Evolutionary conservation across 2,797 vertebrate species (phyloP).

Genomic region (Enteromius paludinosus): DNA sequence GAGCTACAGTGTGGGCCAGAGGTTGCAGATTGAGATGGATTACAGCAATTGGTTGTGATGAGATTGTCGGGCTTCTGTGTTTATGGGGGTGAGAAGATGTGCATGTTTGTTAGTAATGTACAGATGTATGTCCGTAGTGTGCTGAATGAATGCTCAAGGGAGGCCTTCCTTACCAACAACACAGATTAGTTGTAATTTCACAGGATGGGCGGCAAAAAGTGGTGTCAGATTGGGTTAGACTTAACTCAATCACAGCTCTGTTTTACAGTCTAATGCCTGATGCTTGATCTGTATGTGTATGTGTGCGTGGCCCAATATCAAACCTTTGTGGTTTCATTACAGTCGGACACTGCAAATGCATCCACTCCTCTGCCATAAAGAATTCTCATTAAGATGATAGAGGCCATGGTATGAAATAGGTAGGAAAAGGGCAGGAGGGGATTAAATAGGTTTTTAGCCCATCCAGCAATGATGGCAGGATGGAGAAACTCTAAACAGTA

Average conservation of each 20-base stretch:
- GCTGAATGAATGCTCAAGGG: conserved; percentile 1
- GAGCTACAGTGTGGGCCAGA: conserved; percentile 62
- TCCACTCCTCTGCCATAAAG: conserved; percentile 38
- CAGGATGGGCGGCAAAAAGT: conserved; percentile 27
- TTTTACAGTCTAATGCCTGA: conserved; percentile 35
- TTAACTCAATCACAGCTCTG: conserved; percentile 38
- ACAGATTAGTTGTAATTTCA: conserved; percentile 49
- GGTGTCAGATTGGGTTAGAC: conserved; percentile 48
- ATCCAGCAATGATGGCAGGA: neutral
- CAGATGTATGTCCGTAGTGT: conserved; percentile 19
- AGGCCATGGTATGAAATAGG: conserved; percentile 20
- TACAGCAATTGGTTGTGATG: conserved; percentile 61
- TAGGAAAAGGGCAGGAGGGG: neutral
- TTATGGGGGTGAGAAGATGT: conserved; percentile 31
- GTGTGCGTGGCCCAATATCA: conserved; percentile 33
- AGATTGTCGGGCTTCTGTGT: conserved; percentile 50
- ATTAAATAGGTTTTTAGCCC: conserved; percentile 22
- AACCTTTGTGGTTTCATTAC: conserved; percentile 48
- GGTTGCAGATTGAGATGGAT: conserved; percentile 68
- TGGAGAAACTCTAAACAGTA: neutral
- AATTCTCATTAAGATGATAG: conserved; percentile 35
- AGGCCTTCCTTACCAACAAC: conserved; percentile 41
- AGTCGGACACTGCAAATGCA: conserved; percentile 32
- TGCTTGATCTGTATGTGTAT: conserved; percentile 12
- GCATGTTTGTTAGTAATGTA: conserved; percentile 19